Percentiles rank a stretch among this genome's conserved stretches.
These are phyloP conservation scores for Candoia aspera DNA, from an alignment of 2,113 vertebrate genomes.

Conservation along the genomic window DNA sequence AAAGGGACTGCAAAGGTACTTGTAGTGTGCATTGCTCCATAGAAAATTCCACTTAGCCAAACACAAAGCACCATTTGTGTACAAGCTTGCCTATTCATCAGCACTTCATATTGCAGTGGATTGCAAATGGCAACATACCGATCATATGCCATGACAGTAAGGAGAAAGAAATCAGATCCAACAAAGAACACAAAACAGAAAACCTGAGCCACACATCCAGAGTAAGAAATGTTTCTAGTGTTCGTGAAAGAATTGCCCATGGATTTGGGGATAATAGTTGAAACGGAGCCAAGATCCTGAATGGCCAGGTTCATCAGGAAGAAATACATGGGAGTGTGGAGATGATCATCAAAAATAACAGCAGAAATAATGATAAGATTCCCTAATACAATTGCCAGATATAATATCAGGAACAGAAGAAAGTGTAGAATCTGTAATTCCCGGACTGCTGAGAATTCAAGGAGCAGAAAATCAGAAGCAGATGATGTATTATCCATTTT, in stretches of 20 bases:
- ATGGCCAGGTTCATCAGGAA: not conserved
- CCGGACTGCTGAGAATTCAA: not conserved
- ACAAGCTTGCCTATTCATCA: not conserved
- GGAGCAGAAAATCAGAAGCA: not conserved
- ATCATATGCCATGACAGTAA: slow-evolving; percentile 5
- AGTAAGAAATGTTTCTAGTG: not conserved
- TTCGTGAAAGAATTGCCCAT: not conserved
- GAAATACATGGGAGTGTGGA: not conserved
- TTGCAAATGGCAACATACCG: not conserved
- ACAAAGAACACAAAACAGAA: not conserved
- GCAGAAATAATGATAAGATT: not conserved
- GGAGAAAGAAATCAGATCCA: not conserved
- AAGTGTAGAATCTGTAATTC: not conserved
- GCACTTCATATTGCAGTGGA: not conserved
- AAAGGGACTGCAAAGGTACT: not conserved
- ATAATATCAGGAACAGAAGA: not conserved
- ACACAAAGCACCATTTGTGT: not conserved
- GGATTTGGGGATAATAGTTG: not conserved
- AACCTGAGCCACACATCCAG: not conserved
- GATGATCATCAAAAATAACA: not conserved
- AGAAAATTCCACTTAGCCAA: not conserved
- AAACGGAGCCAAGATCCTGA: not conserved
- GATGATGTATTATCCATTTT: not conserved
- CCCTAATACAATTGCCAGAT: not conserved
- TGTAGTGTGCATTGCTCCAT: not conserved